These are phyloP conservation scores for Pygoscelis adeliae DNA, from an alignment of 2,113 vertebrate species.

Conservation along the genomic window DNA sequence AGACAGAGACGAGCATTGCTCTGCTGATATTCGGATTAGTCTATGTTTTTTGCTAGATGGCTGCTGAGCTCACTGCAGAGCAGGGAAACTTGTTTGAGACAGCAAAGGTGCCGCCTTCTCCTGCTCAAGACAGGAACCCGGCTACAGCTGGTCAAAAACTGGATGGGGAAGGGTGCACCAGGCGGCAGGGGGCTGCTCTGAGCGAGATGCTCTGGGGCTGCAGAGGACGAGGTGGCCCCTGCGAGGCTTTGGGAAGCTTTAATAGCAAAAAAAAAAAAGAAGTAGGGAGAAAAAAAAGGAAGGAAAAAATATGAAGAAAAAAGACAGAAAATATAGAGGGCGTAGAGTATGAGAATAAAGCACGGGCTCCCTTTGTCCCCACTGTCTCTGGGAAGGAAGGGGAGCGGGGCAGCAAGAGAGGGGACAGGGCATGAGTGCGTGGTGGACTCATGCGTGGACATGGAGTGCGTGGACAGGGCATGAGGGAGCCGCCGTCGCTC, in stretches of 20 bases:
- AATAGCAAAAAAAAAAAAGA: neutral
- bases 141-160: neutral
- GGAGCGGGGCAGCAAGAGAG: neutral
- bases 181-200: neutral
- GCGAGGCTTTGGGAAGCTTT: neutral
- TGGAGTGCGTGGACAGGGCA: too few species aligned
- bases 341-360: neutral
- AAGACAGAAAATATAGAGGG: neutral
- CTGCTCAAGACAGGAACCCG: neutral
- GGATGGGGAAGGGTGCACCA: neutral
- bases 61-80: neutral
- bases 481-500: neutral
- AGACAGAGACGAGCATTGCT: neutral
- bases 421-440: rapidly evolving
- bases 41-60: neutral
- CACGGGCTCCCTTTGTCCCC: neutral
- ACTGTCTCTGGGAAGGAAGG: neutral
- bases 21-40: neutral
- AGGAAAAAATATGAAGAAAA: neutral
- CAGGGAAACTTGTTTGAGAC: neutral
- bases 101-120: neutral
- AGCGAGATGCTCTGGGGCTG: neutral
- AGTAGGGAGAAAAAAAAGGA: neutral
- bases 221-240: neutral
- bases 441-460: too few species aligned